Conservation (phyloP, 2,888 invertebrate species). For the Blera fallax region DNA sequence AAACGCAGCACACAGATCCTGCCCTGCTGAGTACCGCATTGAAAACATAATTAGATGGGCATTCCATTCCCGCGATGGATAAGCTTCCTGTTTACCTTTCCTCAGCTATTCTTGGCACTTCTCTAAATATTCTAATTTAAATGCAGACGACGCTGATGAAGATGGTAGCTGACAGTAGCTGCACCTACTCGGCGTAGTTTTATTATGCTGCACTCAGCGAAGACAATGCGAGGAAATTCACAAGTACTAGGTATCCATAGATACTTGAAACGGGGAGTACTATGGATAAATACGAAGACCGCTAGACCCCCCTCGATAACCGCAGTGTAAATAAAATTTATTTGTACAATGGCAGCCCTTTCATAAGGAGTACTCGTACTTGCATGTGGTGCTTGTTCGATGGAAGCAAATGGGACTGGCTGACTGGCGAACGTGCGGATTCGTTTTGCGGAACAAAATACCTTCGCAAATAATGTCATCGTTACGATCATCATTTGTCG, state of each 20-base stretch:
- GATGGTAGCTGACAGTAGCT: constrained; percentile 25
- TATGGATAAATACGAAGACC: constrained; percentile 13
- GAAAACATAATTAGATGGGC: constrained; percentile 71
- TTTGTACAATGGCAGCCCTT: constrained; percentile 30
- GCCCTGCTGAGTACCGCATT: constrained; percentile 16
- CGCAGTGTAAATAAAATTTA: constrained; percentile 39
- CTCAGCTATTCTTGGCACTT: constrained; percentile 35
- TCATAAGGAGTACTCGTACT: constrained; percentile 6
- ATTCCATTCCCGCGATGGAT: constrained; percentile 55
- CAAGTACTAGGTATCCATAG: background rate
- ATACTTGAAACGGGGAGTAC: background rate
- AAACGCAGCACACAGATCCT: constrained; percentile 28
- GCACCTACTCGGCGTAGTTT: constrained; percentile 42
- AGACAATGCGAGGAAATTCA: constrained; percentile 27
- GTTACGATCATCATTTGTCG: background rate
- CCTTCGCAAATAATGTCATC: constrained; percentile 27
- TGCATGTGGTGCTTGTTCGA: background rate
- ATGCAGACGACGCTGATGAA: constrained; percentile 45
- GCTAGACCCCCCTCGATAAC: constrained; percentile 1
- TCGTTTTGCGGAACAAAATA: constrained; percentile 18
- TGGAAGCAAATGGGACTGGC: too few species aligned
- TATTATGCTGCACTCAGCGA: constrained; percentile 23
- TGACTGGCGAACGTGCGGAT: background rate
- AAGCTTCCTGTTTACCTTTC: constrained; percentile 63
- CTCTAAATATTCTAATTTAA: constrained; percentile 61